These are phyloP conservation scores for Zelostemma sp. DNA, from an alignment of 1,140 invertebrate genomes.

Conservation along the genomic window DNA sequence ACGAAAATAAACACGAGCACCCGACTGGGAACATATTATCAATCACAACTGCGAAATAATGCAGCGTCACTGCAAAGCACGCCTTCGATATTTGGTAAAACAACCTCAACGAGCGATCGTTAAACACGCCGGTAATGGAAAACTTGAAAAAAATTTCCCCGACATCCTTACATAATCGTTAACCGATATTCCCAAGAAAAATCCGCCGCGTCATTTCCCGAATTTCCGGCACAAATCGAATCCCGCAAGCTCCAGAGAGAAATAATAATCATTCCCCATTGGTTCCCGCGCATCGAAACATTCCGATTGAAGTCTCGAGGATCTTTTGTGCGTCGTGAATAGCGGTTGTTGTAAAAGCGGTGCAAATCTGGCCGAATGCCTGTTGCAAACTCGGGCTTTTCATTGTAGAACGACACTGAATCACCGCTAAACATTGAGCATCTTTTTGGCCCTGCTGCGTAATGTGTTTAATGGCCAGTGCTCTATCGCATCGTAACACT, in stretches of 20 bases:
- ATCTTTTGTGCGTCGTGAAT: constrained; percentile 21
- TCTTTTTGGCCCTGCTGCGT: constrained; percentile 18
- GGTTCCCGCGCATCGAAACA: not conserved
- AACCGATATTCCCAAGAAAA: no score
- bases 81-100: not conserved
- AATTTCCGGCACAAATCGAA: not conserved
- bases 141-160: not conserved
- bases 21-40: no score
- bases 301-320: constrained; percentile 1
- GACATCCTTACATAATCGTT: no score
- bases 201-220: no score
- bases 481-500: constrained; percentile 16
- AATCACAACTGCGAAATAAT: no score
- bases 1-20: no score
- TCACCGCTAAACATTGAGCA: constrained; percentile 8
- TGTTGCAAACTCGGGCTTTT: constrained; percentile 14
- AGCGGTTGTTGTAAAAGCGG: constrained; percentile 25
- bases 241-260: not conserved
- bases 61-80: not conserved
- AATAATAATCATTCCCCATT: constrained; percentile 3
- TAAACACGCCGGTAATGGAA: no score
- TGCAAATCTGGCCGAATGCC: constrained; percentile 15
- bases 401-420: constrained; percentile 29
- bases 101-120: not conserved
- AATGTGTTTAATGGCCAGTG: constrained; percentile 26